Base-by-base conservation (phyloP, 2,888 invertebrate species). In the Patella depressa region DNA sequence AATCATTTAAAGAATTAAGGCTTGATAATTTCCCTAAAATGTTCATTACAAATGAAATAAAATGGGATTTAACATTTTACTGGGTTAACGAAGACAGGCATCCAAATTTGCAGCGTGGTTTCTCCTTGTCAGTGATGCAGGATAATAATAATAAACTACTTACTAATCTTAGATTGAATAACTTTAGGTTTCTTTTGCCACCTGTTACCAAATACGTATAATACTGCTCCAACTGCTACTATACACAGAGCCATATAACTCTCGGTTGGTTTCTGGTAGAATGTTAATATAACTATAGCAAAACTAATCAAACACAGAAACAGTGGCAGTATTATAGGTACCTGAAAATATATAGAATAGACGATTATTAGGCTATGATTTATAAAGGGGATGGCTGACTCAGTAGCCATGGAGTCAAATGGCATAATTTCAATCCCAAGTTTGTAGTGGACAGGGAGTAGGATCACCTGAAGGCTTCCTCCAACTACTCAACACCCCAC, bases 221-320 rank as follows among this genome's bases (percentile, higher is more conserved):
- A 78, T 0, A 98, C 96, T 81, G 97, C 94, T 3, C 97, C 97
- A 14, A 93, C 93, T 3, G 96, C 91, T 45, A 93, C 89, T 12
- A 93, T 85, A 4, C 87, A 83, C 45, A 92, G 82, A 11, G 96
- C 97, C n/a, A 96, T 80, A 81, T 91, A 83, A 72, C 91, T 91
- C 81, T 97, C 97, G 84, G 93, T 92, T 0, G 97, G 96, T 75
- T 95, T 94, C 34, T 94, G 95, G 88, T 95, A 95, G 90, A 95
- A 95, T 0, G 98, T 98, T 80, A 96, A 94, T 74, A 95, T 94
- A n/a, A 98, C 95, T 77, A 98, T 93, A 91, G 97, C 96, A 34
- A 95, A 93, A 90, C 97, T 97, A 75, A 96, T 95, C 53, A 96
- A 89, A 87, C 97, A 94, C 92, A 96, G 97, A 76, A 95, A 91